These are phyloP conservation scores for Napeogenes sylphis DNA, from an alignment of 2,888 invertebrate genomes.

Conservation along the genomic window DNA sequence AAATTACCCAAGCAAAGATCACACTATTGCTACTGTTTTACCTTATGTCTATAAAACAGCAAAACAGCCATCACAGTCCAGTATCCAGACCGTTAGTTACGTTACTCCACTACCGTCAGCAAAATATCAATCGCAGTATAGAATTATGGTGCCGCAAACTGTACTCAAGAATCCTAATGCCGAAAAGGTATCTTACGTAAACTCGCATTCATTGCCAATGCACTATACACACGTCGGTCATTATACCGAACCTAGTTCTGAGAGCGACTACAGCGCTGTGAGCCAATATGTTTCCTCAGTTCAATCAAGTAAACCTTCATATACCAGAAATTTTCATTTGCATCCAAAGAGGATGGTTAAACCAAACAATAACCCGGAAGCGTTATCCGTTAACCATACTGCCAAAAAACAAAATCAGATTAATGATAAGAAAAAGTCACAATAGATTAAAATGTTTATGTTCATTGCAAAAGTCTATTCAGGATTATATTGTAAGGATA, in stretches of 20 bases:
- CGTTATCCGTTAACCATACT: constrained; percentile 12
- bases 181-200: constrained; percentile 65
- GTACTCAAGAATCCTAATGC: constrained; percentile 50
- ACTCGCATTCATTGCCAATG: constrained; percentile 57
- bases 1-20: constrained; percentile 77
- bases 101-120: constrained; percentile 64
- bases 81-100: constrained; percentile 62
- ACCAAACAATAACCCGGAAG: constrained; percentile 44
- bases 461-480: not conserved
- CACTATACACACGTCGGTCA: constrained; percentile 43
- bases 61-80: constrained; percentile 40
- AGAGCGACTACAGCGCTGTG: constrained; percentile 53
- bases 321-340: constrained; percentile 62
- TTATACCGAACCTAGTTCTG: constrained; percentile 47
- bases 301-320: constrained; percentile 44
- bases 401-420: constrained; percentile 23
- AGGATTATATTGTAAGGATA: not conserved
- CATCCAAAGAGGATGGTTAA: constrained; percentile 64
- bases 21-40: constrained; percentile 76
- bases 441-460: constrained; percentile 13
- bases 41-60: constrained; percentile 54
- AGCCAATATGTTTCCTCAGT: constrained; percentile 50
- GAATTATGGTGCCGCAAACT: constrained; percentile 68
- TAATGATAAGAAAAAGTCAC: constrained; percentile 25
- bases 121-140: constrained; percentile 63